phyloP scores from a whole-genome alignment of 2,113 vertebrate genomes.

The Barbus barbus region DNA sequence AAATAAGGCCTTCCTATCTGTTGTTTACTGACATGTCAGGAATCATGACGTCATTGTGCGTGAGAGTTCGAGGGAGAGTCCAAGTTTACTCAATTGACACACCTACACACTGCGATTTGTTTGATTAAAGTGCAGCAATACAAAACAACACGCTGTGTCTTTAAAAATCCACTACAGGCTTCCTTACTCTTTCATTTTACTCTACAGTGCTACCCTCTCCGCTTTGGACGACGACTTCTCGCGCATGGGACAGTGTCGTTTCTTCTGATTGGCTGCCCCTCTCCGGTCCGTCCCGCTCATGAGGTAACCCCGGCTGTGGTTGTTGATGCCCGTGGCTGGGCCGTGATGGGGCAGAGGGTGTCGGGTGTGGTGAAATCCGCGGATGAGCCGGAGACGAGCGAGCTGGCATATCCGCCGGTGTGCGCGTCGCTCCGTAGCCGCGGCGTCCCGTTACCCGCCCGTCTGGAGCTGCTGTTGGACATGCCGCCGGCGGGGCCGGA shows the following conservation, averaged over 20 bases:
- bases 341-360: constrained; percentile 57
- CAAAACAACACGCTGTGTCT: neutral
- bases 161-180: neutral
- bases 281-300: constrained; percentile 67
- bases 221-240: neutral
- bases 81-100: neutral
- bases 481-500: constrained; percentile 86
- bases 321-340: constrained; percentile 49
- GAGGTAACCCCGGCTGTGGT: constrained; percentile 82
- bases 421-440: constrained; percentile 78
- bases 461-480: constrained; percentile 92
- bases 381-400: constrained; percentile 91
- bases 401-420: constrained; percentile 83
- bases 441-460: constrained; percentile 84
- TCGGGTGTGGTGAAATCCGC: constrained; percentile 63
- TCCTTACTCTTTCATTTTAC: neutral
- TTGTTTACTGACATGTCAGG: neutral
- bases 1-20: neutral
- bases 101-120: neutral
- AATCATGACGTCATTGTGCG: neutral
- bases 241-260: constrained; percentile 24
- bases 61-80: neutral
- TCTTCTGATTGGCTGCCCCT: constrained; percentile 45
- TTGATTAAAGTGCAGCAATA: neutral
- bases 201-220: neutral